Evolutionary conservation across 2,797 vertebrate species (phyloP), one percentile per base, ranked within the genome.

Genomic region (Spinibarbus caldwelli): DNA sequence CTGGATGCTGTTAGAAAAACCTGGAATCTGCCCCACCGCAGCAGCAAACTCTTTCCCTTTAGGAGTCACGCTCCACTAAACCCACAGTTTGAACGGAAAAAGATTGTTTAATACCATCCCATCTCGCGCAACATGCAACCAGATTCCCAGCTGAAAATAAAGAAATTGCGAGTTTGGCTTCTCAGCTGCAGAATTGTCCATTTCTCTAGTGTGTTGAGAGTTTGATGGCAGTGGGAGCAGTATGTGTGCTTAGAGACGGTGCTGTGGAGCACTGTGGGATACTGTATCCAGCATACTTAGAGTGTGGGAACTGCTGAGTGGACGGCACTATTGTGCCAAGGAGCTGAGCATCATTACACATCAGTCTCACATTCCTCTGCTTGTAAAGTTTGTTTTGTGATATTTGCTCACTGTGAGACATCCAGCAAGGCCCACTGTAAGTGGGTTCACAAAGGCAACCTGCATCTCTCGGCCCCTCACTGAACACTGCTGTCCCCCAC

Each of bases 361-460:
- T 90, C 87, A 84, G 78, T 86, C 86, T 80, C 78, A 90, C 92
- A 94, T 94, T 92, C 90, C 91, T 92, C 86, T 59, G 84, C 86
- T 85, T 90, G 87, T 83, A 84, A 89, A 91, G 90, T 92, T 93
- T 93, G 90, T 89, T 90, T 87, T 91, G 86, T 90, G 83, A 54
- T 93, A 89, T 94, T 95, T 93, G 88, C 89, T 90, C 92, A 91
- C 92, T 84, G 89, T 36, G 59, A 80, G 92, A 89, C 72, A 76
- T 84, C 85, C 87, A 57, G 49, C 75, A 78, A 38, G 75, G 90
- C 92, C 90, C 92, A 91, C 90, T 90, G 87, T 90, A 90, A 86
- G 86, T 90, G 86, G 90, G 90, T 87, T 91, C 88, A 54, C 23
- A 76, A 93, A 94, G 93, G 93, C 93, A 95, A 94, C 92, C 93